These are phyloP conservation scores for Watsonalla binaria DNA, from an alignment of 2,888 invertebrate genomes.

Conservation along the genomic window DNA sequence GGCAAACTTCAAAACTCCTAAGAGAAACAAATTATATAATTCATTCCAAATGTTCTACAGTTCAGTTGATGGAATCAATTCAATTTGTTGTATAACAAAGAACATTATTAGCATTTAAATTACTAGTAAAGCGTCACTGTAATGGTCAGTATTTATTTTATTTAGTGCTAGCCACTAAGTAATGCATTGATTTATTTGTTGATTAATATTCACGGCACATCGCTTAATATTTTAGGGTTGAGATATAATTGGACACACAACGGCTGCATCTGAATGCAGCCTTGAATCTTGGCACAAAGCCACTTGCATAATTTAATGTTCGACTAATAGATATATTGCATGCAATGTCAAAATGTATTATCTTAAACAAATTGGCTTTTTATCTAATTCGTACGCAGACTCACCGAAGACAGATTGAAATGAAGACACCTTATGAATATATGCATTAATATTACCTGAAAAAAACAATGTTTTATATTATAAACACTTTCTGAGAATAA, in stretches of 20 bases:
- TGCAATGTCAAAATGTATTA: constrained; percentile 24
- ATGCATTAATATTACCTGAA: background rate
- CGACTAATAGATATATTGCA: constrained; percentile 45
- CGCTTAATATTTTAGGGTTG: constrained; percentile 72
- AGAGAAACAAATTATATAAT: too few species aligned
- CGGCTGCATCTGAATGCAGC: constrained; percentile 64
- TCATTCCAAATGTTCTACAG: too few species aligned
- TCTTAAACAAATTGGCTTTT: background rate
- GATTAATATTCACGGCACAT: constrained; percentile 63
- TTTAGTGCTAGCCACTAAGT: constrained; percentile 9
- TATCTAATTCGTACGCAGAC: background rate
- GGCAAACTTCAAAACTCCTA: too few species aligned
- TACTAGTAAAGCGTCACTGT: too few species aligned
- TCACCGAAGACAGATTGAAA: background rate
- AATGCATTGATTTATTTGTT: constrained; percentile 50
- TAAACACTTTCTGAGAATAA: too few species aligned
- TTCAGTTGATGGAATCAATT: too few species aligned
- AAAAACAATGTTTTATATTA: background rate
- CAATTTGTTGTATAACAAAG: too few species aligned
- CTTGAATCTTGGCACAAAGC: constrained; percentile 59
- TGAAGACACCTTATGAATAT: background rate
- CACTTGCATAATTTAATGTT: constrained; percentile 65
- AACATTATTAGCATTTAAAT: too few species aligned
- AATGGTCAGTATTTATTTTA: background rate
- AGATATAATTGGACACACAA: constrained; percentile 69